Evolutionary conservation across 2,888 invertebrate genomes (phyloP), one percentile per base, ranked within the genome.

Genomic region (Harmothoe impar): DNA sequence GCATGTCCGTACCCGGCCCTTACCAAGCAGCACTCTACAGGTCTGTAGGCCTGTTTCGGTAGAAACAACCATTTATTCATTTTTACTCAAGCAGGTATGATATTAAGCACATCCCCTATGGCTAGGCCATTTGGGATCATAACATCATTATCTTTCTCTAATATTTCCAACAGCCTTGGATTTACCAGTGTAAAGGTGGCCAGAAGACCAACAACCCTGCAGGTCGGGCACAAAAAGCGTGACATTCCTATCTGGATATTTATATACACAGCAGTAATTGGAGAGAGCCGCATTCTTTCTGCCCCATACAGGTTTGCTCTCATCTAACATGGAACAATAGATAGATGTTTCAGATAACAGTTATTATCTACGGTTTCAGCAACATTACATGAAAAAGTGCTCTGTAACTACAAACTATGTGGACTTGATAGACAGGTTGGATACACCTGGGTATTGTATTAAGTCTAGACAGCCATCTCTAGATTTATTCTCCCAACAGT

Each of bases 101-200:
- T 43, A 43, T 43, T n/a, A n/a, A n/a, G n/a, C n/a, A n/a, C n/a
- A n/a, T n/a, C n/a, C n/a, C 5, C 43, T 43, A 43, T 43, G 43
- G 5, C 10, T 43, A 43, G 3, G 10, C 7, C 62, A 1, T 62
- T 15, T n/a, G n/a, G 31, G 29, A 7, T 72, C 72, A 72, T 29
- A 72, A 72, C 72, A 72, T 72, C 72, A 72, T 72, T 72, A 72
- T 72, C 72, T 72, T 72, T 29, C 29, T 29, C 29, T 5, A 72
- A 72, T 72, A 72, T 72, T 72, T 72, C 29, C 25, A 29, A n/a
- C 15, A 72, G 72, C 29, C 1, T 3, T 25, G 20, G 72, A 29
- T 72, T 29, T 15, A 29, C 29, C 29, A 29, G 62, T 62, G 62
- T 62, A 62, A 20, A 62, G 15, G n/a, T 62, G 29, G n/a, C 72